A percentile compares a stretch with the other conserved stretches of the same genome.
Evolutionary conservation across 1,140 invertebrate genomes (phyloP).

Genomic region (Argopecten irradians): DNA sequence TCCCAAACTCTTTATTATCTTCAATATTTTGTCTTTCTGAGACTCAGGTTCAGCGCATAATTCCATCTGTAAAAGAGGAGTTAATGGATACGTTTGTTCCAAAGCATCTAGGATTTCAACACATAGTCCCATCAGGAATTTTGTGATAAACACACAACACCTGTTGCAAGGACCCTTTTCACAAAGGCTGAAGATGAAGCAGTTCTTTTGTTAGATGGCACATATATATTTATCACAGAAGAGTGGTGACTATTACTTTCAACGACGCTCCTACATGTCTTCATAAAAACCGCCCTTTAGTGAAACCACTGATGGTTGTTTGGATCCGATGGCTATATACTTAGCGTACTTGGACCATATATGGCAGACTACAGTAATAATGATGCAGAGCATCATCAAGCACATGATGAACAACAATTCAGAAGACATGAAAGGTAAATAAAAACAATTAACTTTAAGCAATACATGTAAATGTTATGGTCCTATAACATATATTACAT

Average conservation of each 20-base stretch:
- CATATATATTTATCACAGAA: slow-evolving; percentile 41
- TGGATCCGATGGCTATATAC: slow-evolving; percentile 33
- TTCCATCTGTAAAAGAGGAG: background rate
- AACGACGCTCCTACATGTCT: slow-evolving; percentile 35
- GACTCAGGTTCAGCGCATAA: slow-evolving; percentile 25
- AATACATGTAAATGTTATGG: too few relatives aligned
- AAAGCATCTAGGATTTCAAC: slow-evolving; percentile 31
- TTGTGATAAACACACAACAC: slow-evolving; percentile 25
- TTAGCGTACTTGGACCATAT: slow-evolving; percentile 34
- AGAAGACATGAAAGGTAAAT: too few relatives aligned
- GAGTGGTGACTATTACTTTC: slow-evolving; percentile 27
- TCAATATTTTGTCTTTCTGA: slow-evolving; percentile 29
- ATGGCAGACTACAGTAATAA: slow-evolving; percentile 31
- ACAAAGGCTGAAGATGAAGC: background rate
- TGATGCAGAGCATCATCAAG: too few relatives aligned
- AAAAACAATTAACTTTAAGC: too few relatives aligned
- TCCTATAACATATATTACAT: too few relatives aligned
- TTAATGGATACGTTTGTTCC: slow-evolving; percentile 26
- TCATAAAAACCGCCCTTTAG: slow-evolving; percentile 32
- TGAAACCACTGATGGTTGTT: slow-evolving; percentile 39
- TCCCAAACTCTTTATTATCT: slow-evolving; percentile 26
- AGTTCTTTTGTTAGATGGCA: slow-evolving; percentile 30
- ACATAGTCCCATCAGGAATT: slow-evolving; percentile 30
- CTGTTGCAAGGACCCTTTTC: slow-evolving; percentile 25
- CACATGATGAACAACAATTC: too few relatives aligned